Evolutionary conservation across 2,113 vertebrate species (phyloP), one percentile per base, ranked within the genome.

Genomic region (Rattus rattus): DNA sequence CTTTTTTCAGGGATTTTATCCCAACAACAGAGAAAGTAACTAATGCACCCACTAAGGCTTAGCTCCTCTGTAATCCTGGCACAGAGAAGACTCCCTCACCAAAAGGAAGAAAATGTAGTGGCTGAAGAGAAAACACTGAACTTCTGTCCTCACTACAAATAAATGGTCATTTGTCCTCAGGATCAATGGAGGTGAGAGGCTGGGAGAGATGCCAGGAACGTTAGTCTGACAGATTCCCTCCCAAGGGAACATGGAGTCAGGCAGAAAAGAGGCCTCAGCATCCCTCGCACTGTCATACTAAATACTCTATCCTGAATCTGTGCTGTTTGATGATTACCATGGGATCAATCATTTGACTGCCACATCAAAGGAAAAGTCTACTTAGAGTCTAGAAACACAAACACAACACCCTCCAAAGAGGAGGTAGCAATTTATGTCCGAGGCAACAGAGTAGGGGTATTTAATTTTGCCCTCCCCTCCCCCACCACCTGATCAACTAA

Each of bases 371-470:
- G 26, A 54, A 43, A 88, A 8, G 1, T 87, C 28, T 49, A 72
- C 65, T 89, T 86, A 49, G 90, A 97, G 90, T 79, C n/a, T 69
- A 90, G 39, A 94, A 70, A 14, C 30, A 87, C 70, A 63, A 84
- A 67, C 70, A 83, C 77, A 56, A 85, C 85, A 52, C 0, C 76
- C 26, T 89, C 70, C 43, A 36, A 88, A 87, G 81, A 2, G 2
- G 61, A 28, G 2, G 4, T 20, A 67, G 20, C 86, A 95, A 81
- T 73, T 92, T 67, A 87, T 13, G 56, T 67, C 90, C 47, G 3
- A 33, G 69, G 10, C 3, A 65, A 72, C 3, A 92, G 47, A 54
- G 17, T 28, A n/a, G 73, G 59, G 84, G 33, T 54, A 54, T 49
- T 85, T 92, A 59, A 59, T 84, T 94, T 69, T n/a, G 43, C 26